Percentiles rank a stretch among this genome's conserved stretches.
These are phyloP conservation scores for Phasianus colchicus DNA, from an alignment of 2,113 vertebrate species.

Conservation along the genomic window DNA sequence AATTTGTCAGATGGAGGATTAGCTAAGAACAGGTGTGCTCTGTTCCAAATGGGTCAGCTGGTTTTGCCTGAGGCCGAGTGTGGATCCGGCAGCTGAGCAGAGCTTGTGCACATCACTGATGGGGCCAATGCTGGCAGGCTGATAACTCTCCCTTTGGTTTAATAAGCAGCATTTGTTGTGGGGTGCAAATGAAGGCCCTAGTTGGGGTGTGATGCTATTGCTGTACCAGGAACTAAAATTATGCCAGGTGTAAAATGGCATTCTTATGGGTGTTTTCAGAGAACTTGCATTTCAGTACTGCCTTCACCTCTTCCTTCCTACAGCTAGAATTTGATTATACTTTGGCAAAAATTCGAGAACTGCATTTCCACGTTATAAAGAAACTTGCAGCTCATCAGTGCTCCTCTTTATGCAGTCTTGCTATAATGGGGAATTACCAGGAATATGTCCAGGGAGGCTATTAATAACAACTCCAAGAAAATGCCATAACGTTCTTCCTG, in stretches of 20 bases:
- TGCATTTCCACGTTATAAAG: neutral
- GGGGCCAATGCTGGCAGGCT: rapidly evolving
- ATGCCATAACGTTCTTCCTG: neutral
- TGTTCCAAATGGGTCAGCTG: neutral
- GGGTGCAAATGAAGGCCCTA: neutral
- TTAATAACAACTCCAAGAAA: neutral
- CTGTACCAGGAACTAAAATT: neutral
- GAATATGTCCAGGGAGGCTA: neutral
- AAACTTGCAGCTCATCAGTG: neutral
- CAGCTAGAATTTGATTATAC: neutral
- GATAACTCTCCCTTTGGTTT: neutral
- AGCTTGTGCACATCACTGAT: neutral
- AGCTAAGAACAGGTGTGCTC: neutral
- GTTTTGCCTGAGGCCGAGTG: neutral
- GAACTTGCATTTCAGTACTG: neutral
- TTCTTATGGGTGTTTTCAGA: neutral
- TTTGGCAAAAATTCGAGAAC: neutral
- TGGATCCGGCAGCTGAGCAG: neutral
- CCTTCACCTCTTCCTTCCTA: neutral
- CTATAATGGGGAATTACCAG: neutral
- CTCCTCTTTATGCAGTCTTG: neutral
- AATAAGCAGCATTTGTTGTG: neutral
- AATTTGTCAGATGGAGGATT: slow-evolving; percentile 16
- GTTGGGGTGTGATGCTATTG: rapidly evolving
- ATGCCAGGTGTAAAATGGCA: neutral